phyloP scores from a whole-genome alignment of 92 coral and sea anemone species.

The Zoanthus sansibaricus region DNA sequence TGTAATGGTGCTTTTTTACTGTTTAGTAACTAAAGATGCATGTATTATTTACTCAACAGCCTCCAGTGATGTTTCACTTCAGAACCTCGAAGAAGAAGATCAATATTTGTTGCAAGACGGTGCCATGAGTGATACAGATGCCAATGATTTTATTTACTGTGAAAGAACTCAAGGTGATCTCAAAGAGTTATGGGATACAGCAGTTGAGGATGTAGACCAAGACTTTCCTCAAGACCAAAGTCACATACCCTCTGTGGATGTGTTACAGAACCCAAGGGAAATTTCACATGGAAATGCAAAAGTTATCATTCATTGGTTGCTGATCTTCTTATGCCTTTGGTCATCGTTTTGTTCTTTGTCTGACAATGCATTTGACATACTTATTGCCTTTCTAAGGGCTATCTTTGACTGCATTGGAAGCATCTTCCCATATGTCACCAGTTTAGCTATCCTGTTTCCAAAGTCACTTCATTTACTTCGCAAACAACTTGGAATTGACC shows the following conservation, averaged over 20 bases:
- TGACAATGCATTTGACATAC: slow-evolving; percentile 75
- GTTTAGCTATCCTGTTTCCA: slow-evolving; percentile 46
- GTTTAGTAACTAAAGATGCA: slow-evolving; percentile 23
- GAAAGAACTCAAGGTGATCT: slow-evolving; percentile 14
- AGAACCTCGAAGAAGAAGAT: slow-evolving; percentile 20
- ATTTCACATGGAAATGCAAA: slow-evolving; percentile 31
- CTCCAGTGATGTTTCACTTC: slow-evolving; percentile 15
- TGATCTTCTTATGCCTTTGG: slow-evolving; percentile 73
- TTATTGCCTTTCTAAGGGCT: slow-evolving; percentile 60
- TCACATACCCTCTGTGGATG: slow-evolving; percentile 55
- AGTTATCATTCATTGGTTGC: slow-evolving; percentile 52
- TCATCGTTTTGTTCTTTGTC: slow-evolving; percentile 76
- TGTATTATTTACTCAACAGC: slow-evolving; percentile 29
- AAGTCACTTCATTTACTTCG: slow-evolving; percentile 15
- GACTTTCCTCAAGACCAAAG: slow-evolving; percentile 57
- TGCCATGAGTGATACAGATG: slow-evolving; percentile 21
- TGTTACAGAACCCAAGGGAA: slow-evolving; percentile 17
- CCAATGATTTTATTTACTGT: slow-evolving; percentile 12
- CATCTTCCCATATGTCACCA: slow-evolving; percentile 52
- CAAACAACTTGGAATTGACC: slow-evolving; percentile 65
- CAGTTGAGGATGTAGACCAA: slow-evolving; percentile 55
- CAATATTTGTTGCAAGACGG: slow-evolving; percentile 20
- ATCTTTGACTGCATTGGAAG: slow-evolving; percentile 62
- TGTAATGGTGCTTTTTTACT: slow-evolving; percentile 15
- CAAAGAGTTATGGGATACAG: slow-evolving; percentile 50